A percentile compares a stretch with the other conserved stretches of the same genome.
Evolutionary conservation across 2,113 vertebrate species (phyloP).

Genomic region (Poeciliopsis turrubarensis): DNA sequence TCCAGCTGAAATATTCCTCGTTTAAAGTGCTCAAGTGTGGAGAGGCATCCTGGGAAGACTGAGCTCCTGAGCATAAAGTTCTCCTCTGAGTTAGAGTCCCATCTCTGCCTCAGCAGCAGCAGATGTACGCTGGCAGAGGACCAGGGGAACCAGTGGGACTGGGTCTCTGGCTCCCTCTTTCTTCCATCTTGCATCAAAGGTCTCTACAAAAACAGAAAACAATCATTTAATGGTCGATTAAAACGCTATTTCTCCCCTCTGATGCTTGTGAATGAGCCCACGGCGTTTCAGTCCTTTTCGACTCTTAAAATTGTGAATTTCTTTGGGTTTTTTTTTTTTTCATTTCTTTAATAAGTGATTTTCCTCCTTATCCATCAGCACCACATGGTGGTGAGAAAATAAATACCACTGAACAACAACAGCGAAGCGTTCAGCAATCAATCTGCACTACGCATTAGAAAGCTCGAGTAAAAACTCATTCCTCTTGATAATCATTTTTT

Average conservation of each 20-base stretch:
- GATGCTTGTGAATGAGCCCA: background rate
- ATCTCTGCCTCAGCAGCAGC: slow-evolving; percentile 62
- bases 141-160: slow-evolving; percentile 57
- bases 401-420: background rate
- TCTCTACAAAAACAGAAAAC: slow-evolving; percentile 21
- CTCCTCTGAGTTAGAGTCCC: slow-evolving; percentile 58
- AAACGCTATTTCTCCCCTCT: slow-evolving; percentile 6
- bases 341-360: slow-evolving; percentile 6
- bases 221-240: background rate
- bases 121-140: slow-evolving; percentile 61
- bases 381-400: slow-evolving; percentile 64
- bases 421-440: background rate
- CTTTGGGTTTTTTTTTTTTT: slow-evolving; percentile 5
- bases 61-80: slow-evolving; percentile 34
- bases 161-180: slow-evolving; percentile 44
- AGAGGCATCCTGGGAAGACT: slow-evolving; percentile 48
- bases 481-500: background rate
- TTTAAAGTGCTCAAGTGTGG: slow-evolving; percentile 27
- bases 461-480: background rate
- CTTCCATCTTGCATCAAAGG: slow-evolving; percentile 23
- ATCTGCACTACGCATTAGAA: background rate
- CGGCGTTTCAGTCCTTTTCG: background rate
- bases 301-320: background rate
- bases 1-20: background rate
- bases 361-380: slow-evolving; percentile 39